These are phyloP conservation scores for Drosophila kepulauana DNA, from an alignment of 1,140 invertebrate species.

Conservation along the genomic window DNA sequence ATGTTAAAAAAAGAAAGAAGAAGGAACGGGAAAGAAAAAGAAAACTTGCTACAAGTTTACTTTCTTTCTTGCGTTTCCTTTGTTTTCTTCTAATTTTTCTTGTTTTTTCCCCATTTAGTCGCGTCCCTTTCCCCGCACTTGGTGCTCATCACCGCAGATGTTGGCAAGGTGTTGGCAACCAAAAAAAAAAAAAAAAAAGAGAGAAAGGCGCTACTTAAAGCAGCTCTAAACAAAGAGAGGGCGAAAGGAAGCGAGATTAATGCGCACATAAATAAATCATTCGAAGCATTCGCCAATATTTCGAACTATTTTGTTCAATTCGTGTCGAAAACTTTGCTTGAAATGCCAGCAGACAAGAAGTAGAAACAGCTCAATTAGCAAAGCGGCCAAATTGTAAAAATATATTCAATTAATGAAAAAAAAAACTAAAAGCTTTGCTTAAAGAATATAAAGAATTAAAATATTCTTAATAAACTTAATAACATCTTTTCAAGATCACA, in stretches of 20 bases:
- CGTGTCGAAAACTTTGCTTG: neutral
- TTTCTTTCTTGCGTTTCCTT: conserved; percentile 33
- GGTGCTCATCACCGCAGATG: conserved; percentile 25
- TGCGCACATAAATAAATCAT: conserved; percentile 40
- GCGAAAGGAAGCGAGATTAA: neutral
- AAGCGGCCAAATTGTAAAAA: neutral
- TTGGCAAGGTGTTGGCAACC: neutral
- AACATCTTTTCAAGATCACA: no score
- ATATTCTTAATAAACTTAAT: no score
- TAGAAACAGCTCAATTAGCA: no score
- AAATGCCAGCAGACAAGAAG: no score
- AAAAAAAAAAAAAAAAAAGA: no score
- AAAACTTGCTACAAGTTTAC: conserved; percentile 64
- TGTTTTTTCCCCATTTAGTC: conserved; percentile 25
- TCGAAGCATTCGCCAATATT: no score
- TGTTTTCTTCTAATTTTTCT: conserved; percentile 60
- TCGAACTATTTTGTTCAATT: conserved; percentile 5
- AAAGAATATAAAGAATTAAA: no score
- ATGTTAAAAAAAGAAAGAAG: conserved; percentile 15
- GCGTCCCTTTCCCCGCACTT: conserved; percentile 4
- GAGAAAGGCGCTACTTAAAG: conserved; percentile 8
- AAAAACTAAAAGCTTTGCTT: no score
- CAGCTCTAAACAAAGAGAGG: neutral
- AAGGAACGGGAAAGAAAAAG: conserved; percentile 9
- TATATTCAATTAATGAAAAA: no score